A percentile compares a stretch with the other conserved stretches of the same genome.
Evolutionary conservation across 2,888 invertebrate genomes (phyloP).

Genomic region (Tenthredo notha): DNA sequence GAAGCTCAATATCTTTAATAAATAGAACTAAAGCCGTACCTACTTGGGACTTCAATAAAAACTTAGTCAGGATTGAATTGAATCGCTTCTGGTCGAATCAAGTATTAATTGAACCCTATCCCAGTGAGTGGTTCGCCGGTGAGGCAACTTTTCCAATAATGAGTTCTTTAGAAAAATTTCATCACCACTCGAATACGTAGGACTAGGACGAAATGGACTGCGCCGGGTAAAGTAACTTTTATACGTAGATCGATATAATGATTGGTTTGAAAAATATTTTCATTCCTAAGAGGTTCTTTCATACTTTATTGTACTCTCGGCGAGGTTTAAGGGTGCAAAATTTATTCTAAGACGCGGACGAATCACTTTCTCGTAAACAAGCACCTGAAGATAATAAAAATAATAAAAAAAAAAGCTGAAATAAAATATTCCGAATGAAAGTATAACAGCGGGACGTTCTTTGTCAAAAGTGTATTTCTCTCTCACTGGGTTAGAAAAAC

Average conservation of each 20-base stretch:
- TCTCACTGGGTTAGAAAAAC: slow-evolving; percentile 47
- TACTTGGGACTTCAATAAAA: slow-evolving; percentile 61
- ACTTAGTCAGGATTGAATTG: slow-evolving; percentile 66
- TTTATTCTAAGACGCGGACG: slow-evolving; percentile 42
- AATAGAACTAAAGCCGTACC: slow-evolving; percentile 27
- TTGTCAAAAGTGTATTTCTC: slow-evolving; percentile 37
- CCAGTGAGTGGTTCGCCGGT: slow-evolving; percentile 25
- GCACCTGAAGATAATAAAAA: not conserved
- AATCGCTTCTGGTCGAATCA: slow-evolving; percentile 69
- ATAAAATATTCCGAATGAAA: slow-evolving; percentile 33
- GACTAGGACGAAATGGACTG: slow-evolving; percentile 65
- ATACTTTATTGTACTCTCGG: not conserved
- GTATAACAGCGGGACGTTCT: slow-evolving; percentile 42
- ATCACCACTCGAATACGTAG: slow-evolving; percentile 63
- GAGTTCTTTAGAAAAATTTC: slow-evolving; percentile 74
- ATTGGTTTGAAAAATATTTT: slow-evolving; percentile 69
- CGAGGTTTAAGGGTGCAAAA: slow-evolving; percentile 12
- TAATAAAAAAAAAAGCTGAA: slow-evolving; percentile 18
- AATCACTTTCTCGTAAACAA: slow-evolving; percentile 36
- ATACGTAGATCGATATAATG: slow-evolving; percentile 38
- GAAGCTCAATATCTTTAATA: slow-evolving; percentile 30
- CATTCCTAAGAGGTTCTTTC: slow-evolving; percentile 50
- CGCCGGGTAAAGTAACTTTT: slow-evolving; percentile 27
- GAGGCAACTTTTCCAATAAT: slow-evolving; percentile 71
- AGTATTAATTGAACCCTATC: slow-evolving; percentile 68